Base-by-base conservation (phyloP, 2,113 vertebrate genomes). In the Petromus typicus region DNA sequence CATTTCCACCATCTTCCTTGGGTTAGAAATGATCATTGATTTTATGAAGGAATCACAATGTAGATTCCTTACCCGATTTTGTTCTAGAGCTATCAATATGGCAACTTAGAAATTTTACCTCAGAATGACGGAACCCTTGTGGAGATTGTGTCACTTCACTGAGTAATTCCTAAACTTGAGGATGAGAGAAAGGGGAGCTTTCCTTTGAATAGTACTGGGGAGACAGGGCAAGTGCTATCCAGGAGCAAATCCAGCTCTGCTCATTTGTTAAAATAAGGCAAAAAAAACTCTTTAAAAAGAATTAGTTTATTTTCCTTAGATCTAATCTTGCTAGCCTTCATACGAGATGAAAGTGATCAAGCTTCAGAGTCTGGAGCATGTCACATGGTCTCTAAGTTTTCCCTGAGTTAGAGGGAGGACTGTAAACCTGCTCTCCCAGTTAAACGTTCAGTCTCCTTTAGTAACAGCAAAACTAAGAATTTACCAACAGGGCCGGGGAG, bases 391-490 rank as follows among this genome's bases (percentile, higher is more conserved):
- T 96, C 40, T 82, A 93, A 71, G 48, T 86, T 73, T 96, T 81
- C 59, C 63, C 75, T 92, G 76, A 86, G 90, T 75, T 37, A 94
- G 93, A 96, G 93, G 87, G 7, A 71, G 51, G 34, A 95, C 82
- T 92, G 22, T 73, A n/a, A 81, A 61, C 84, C 75, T 91, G 14
- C 16, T 34, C 0, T 71, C 45, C 30, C 79, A 95, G 87, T 95
- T 95, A 98, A 96, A 57, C 4, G 76, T 93, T 94, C 96, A 96
- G 91, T 94, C 95, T 93, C 93, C 61, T 96, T 97, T 88, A 93
- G 86, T 88, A 96, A 94, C 32, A 96, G 90, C 56, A 95, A 78
- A 78, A 88, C 30, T 96, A 85, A 71, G 88, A 97, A 96, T 96
- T 93, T 97, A 91, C n/a, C n/a, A n/a, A n/a, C n/a, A n/a, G n/a